Evolutionary conservation across 2,113 vertebrate species (phyloP).

Genomic region (Dromas ardeola): DNA sequence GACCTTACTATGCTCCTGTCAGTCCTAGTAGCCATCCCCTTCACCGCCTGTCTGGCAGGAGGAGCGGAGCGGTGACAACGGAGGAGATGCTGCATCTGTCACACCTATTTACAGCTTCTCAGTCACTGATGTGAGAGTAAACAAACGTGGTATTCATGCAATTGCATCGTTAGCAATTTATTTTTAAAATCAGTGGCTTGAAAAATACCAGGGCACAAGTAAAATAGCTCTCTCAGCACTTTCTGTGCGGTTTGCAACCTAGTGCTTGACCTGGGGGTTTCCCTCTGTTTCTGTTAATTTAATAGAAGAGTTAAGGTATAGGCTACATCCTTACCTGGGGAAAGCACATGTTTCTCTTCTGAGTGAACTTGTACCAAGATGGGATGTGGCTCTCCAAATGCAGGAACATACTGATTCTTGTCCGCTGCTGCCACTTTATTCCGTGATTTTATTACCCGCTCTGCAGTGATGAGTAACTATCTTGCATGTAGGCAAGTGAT

Average conservation of each 20-base stretch:
- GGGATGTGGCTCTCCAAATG: neutral
- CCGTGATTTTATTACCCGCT: neutral
- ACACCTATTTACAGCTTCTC: conserved; percentile 26
- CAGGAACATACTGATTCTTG: neutral
- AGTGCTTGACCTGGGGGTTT: neutral
- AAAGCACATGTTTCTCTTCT: neutral
- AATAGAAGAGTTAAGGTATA: neutral
- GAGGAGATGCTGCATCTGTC: conserved; percentile 34
- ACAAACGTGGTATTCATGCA: neutral
- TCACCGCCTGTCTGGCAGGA: neutral
- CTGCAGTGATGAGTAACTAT: neutral
- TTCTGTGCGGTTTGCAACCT: neutral
- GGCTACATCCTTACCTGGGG: neutral
- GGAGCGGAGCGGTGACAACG: neutral
- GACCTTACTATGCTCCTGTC: conserved; percentile 4
- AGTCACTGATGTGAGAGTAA: conserved; percentile 14
- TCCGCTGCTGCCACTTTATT: neutral
- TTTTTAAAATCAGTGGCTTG: conserved; percentile 4
- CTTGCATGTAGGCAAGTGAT: neutral
- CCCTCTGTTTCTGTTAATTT: neutral
- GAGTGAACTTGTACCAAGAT: neutral
- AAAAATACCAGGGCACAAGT: neutral
- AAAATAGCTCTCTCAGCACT: neutral
- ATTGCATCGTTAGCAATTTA: conserved; percentile 30
- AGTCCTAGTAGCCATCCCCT: neutral